These are phyloP conservation scores for Phytoseiulus persimilis DNA, from an alignment of 2,888 invertebrate genomes.

Conservation along the genomic window DNA sequence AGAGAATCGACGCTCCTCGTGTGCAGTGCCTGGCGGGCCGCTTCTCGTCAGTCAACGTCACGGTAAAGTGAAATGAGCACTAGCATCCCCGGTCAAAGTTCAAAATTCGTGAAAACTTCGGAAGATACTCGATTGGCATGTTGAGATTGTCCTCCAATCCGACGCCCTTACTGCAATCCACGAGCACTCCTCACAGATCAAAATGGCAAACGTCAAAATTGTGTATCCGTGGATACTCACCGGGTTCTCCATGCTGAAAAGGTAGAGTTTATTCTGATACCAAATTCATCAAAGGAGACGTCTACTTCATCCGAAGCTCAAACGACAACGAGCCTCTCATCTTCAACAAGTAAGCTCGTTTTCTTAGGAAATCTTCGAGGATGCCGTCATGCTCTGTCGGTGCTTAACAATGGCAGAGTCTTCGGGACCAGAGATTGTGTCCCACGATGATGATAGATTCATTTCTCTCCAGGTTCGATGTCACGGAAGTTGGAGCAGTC, in stretches of 20 bases:
- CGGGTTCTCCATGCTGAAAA: not conserved
- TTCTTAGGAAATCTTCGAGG: no score
- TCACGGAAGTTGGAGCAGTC: not conserved
- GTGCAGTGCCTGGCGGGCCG: not conserved
- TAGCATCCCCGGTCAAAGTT: not conserved
- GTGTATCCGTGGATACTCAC: not conserved
- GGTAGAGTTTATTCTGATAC: not conserved
- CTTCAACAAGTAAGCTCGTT: constrained; percentile 18
- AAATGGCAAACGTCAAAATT: not conserved
- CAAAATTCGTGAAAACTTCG: no score
- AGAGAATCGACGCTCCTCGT: not conserved
- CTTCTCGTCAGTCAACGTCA: not conserved
- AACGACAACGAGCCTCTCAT: not conserved
- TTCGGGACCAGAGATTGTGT: no score
- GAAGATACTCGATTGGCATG: no score
- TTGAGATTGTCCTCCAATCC: not conserved
- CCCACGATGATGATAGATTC: no score
- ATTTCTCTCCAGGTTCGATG: not conserved
- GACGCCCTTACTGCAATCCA: not conserved
- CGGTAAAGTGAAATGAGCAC: not conserved
- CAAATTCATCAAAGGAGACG: not conserved
- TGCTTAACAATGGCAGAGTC: no score
- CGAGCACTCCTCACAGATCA: not conserved
- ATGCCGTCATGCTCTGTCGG: no score
- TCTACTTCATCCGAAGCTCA: not conserved